Conservation (phyloP, 2,888 invertebrate species). For the Eupithecia vulgata region DNA sequence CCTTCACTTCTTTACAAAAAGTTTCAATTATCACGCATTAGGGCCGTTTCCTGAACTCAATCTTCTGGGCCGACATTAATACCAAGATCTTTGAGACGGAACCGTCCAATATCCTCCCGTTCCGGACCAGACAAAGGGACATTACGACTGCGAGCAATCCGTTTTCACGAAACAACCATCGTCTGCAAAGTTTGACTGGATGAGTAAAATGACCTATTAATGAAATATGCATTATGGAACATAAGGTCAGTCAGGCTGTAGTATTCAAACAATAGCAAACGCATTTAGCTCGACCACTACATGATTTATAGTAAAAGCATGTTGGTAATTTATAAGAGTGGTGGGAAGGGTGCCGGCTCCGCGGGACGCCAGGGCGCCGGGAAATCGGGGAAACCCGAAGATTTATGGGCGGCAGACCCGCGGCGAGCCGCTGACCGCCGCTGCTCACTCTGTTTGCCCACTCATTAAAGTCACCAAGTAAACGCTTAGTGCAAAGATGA, state of each 20-base stretch:
- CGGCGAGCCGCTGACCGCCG: slow-evolving; percentile 70
- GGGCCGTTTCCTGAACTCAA: slow-evolving; percentile 67
- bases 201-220: slow-evolving; percentile 50
- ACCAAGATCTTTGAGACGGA: slow-evolving; percentile 62
- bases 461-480: slow-evolving; percentile 81
- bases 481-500: slow-evolving; percentile 81
- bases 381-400: slow-evolving; percentile 81
- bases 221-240: slow-evolving; percentile 62
- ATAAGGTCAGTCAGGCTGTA: slow-evolving; percentile 54
- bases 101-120: slow-evolving; percentile 69
- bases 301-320: slow-evolving; percentile 82
- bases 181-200: slow-evolving; percentile 58
- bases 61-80: slow-evolving; percentile 68
- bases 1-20: slow-evolving; percentile 55
- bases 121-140: slow-evolving; percentile 72
- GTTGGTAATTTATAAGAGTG: slow-evolving; percentile 83
- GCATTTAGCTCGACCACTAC: slow-evolving; percentile 79
- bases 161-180: slow-evolving; percentile 63
- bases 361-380: slow-evolving; percentile 62
- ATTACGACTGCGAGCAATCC: slow-evolving; percentile 63
- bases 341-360: slow-evolving; percentile 61
- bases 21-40: slow-evolving; percentile 76
- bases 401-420: slow-evolving; percentile 76
- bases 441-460: slow-evolving; percentile 76
- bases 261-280: slow-evolving; percentile 82